Conservation (phyloP, 1,140 invertebrate genomes). For the Ceratoteleas bidentatus region DNA sequence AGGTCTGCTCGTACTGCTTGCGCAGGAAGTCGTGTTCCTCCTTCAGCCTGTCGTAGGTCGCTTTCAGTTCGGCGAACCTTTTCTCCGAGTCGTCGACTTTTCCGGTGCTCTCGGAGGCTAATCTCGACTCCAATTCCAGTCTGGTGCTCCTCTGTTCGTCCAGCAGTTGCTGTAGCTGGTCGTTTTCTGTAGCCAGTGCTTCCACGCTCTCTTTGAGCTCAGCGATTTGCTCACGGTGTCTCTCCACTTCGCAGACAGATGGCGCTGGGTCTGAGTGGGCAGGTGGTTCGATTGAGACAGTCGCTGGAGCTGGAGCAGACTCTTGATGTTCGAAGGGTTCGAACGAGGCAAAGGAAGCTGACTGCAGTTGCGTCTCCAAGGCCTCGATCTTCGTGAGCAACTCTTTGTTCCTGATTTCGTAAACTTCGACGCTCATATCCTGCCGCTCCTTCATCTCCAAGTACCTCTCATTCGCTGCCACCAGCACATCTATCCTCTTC, state of each 20-base stretch:
- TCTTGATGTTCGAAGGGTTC: conserved; percentile 3
- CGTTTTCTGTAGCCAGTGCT: conserved; percentile 86
- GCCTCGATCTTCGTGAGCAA: conserved; percentile 83
- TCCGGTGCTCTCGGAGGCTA: conserved; percentile 50
- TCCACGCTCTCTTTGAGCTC: conserved; percentile 82
- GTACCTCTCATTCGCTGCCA: conserved; percentile 88
- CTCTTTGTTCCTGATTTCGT: conserved; percentile 86
- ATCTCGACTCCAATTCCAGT: conserved; percentile 68
- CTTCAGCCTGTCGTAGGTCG: conserved; percentile 65
- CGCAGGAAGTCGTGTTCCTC: conserved; percentile 69
- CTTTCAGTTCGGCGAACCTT: conserved; percentile 64
- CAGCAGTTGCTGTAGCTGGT: conserved; percentile 86
- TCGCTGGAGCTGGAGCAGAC: conserved; percentile 15
- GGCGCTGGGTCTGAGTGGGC: conserved; percentile 7
- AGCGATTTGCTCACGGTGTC: conserved; percentile 75
- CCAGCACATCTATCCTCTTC: conserved; percentile 88
- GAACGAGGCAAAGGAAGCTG: neutral
- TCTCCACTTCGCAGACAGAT: conserved; percentile 56
- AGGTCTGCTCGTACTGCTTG: conserved; percentile 71
- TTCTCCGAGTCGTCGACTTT: conserved; percentile 63
- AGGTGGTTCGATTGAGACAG: neutral
- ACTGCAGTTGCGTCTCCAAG: conserved; percentile 73
- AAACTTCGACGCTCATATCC: conserved; percentile 85
- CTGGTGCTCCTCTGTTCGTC: conserved; percentile 81
- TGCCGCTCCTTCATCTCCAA: conserved; percentile 90